These are phyloP conservation scores for Peromyscus polionotus DNA, from an alignment of 2,113 vertebrate species.

Conservation along the genomic window DNA sequence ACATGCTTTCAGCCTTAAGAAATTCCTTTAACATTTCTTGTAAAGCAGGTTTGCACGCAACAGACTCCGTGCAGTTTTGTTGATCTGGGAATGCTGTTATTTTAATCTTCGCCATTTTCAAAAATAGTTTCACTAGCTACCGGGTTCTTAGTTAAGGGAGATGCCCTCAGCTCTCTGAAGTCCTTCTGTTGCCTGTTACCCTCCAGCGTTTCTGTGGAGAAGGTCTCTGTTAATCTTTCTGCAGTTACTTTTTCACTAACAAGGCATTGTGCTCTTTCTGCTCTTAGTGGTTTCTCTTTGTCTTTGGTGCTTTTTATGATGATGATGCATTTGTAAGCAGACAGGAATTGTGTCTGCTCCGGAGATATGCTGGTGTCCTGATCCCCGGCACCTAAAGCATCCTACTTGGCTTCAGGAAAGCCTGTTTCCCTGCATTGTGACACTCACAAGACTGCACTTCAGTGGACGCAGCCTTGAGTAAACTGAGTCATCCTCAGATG, in stretches of 20 bases:
- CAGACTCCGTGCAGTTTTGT: background rate
- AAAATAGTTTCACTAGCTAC: background rate
- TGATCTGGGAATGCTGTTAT: slow-evolving; percentile 4
- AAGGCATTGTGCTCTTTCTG: background rate
- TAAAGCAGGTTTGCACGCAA: background rate
- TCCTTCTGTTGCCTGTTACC: background rate
- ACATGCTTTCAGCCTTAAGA: background rate
- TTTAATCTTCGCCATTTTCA: slow-evolving; percentile 8
- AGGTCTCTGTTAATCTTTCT: background rate
- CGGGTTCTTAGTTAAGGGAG: background rate
- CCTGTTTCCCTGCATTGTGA: background rate
- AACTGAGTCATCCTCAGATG: background rate
- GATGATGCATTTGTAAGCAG: background rate
- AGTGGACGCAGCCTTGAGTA: background rate
- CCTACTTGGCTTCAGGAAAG: background rate
- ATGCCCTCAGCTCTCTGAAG: background rate
- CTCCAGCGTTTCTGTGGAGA: slow-evolving; percentile 11
- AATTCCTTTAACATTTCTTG: background rate
- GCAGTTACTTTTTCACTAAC: background rate
- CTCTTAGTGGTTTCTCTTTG: slow-evolving; percentile 10
- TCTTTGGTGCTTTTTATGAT: background rate
- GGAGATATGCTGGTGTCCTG: background rate
- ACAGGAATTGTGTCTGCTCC: background rate
- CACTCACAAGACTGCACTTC: background rate
- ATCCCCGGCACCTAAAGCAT: background rate